Evolutionary conservation across 1,140 invertebrate species (phyloP), one percentile per base, ranked within the genome.

Genomic region (Drosophila pseudoobscura): DNA sequence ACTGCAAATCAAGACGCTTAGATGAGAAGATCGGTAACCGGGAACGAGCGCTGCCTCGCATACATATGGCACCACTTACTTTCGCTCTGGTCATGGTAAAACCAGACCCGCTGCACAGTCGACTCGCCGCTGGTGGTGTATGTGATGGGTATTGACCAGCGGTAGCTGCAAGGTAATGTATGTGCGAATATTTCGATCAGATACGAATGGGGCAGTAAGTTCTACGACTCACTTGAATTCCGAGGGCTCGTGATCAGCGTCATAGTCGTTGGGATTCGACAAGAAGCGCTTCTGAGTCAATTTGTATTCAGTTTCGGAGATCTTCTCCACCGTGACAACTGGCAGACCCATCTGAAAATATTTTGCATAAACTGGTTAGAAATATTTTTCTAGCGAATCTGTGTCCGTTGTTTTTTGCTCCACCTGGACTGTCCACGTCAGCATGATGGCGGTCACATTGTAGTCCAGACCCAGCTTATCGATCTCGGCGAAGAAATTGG

Each of bases 261-360:
- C 79, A 58, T 91, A 93, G 55, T 90, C 77, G 41, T 95, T 93
- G 0, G 94, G 93, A 92, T 97, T 94, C 3, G 93, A 92, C 8
- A 97, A 92, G 88, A 96, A 98, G 69, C 96, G 91, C 62, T 94
- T 93, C 79, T 98, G 96, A 0, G 93, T 95, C 1, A 98, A 92
- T n/a, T 92, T 92, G 60, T 94, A 94, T 43, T 92, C 93, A 56
- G 93, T 93, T 7, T 80, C 73, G n/a, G 85, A 87, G 24, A 91
- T 49, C 44, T 89, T 87, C 47, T 92, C 71, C 9, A 97, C 94
- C 8, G 92, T 94, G 1, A 99, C 92, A 0, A 98, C 93, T 0
- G 98, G 98, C 84, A 95, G 97, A 17, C 98, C 98, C 95, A 97
- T 98, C 92, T 99, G 97, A 51, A 22, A 41, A 39, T 29, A 9